These are phyloP conservation scores for Apotomis turbidana DNA, from an alignment of 2,888 invertebrate genomes.

Conservation along the genomic window DNA sequence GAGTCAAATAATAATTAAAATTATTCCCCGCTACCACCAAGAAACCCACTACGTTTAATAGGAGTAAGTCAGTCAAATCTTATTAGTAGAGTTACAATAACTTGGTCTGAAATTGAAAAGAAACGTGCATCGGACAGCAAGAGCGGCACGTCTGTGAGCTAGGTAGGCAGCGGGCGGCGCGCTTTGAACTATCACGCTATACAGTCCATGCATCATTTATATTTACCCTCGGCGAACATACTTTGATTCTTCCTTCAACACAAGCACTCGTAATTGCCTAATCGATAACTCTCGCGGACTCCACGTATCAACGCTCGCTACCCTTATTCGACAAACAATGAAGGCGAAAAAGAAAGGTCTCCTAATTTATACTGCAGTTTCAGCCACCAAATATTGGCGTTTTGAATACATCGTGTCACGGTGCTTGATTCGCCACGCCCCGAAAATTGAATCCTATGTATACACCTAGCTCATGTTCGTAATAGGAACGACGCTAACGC, in stretches of 20 bases:
- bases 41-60: neutral
- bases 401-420: constrained; percentile 83
- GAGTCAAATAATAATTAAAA: constrained; percentile 9
- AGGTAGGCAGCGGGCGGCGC: constrained; percentile 62
- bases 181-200: constrained; percentile 85
- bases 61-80: neutral
- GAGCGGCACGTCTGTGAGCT: constrained; percentile 57
- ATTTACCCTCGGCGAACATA: constrained; percentile 83
- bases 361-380: constrained; percentile 78
- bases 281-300: constrained; percentile 68
- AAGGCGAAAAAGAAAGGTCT: constrained; percentile 68
- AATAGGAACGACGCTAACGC: constrained; percentile 60
- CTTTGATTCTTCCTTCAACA: constrained; percentile 79
- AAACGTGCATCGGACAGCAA: constrained; percentile 45
- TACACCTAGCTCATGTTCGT: constrained; percentile 70
- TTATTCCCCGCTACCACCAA: neutral
- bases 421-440: constrained; percentile 83
- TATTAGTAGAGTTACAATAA: constrained; percentile 6
- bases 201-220: constrained; percentile 83
- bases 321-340: constrained; percentile 67
- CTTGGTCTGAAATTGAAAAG: neutral
- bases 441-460: constrained; percentile 81
- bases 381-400: constrained; percentile 75
- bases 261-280: constrained; percentile 69
- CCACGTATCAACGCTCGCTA: constrained; percentile 60